Evolutionary conservation across 1,140 invertebrate genomes (phyloP).

Genomic region (Sarcophaga peregrina): DNA sequence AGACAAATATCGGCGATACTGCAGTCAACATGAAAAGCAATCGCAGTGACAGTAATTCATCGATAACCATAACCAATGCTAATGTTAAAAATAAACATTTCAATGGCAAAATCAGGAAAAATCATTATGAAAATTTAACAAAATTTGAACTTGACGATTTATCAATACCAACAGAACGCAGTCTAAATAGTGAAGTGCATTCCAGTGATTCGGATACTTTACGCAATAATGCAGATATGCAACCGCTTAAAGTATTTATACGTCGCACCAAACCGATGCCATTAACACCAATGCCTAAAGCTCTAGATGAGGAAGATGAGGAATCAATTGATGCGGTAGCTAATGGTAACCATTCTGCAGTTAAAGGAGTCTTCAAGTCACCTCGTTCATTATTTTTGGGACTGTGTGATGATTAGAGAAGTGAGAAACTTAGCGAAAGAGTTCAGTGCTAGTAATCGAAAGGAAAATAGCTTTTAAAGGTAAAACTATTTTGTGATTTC

Average conservation of each 20-base stretch:
- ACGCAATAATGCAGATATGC: slow-evolving; percentile 39
- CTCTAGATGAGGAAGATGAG: neutral
- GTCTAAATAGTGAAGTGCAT: slow-evolving; percentile 41
- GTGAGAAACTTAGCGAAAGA: neutral
- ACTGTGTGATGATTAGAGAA: slow-evolving; percentile 44
- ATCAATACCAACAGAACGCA: slow-evolving; percentile 43
- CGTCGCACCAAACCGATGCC: slow-evolving; percentile 49
- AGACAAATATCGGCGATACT: slow-evolving; percentile 59
- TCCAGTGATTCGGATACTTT: slow-evolving; percentile 47
- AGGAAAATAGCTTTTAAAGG: neutral
- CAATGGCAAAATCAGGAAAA: neutral
- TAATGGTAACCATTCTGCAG: too few species aligned
- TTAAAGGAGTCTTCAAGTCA: slow-evolving; percentile 46
- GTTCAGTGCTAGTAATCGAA: neutral
- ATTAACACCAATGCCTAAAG: slow-evolving; percentile 22
- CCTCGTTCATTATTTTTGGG: slow-evolving; percentile 51
- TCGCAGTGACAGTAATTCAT: neutral
- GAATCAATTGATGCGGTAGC: neutral
- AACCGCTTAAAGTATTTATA: slow-evolving; percentile 54
- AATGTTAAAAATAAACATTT: neutral
- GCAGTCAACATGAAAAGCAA: slow-evolving; percentile 44
- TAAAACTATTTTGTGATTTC: neutral
- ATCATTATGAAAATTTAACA: neutral
- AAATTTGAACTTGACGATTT: slow-evolving; percentile 47
- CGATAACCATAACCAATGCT: slow-evolving; percentile 20